These are phyloP conservation scores for Uloborus diversus DNA, from an alignment of 1,140 invertebrate genomes.

Conservation along the genomic window DNA sequence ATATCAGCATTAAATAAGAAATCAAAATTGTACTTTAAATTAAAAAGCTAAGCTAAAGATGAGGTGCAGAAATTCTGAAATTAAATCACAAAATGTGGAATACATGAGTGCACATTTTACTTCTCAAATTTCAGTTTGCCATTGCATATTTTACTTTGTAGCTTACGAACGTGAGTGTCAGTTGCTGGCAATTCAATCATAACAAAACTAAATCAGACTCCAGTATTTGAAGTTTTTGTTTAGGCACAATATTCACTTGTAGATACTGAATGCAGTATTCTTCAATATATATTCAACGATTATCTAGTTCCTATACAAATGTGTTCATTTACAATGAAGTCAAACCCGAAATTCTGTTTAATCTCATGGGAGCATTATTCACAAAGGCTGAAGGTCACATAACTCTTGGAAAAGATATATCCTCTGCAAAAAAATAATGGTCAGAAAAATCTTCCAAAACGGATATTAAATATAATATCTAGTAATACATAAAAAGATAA, in stretches of 20 bases:
- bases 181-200: conserved; percentile 15
- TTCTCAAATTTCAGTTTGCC: background rate
- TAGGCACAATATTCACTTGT: conserved; percentile 45
- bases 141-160: conserved; percentile 1
- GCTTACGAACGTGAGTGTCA: conserved; percentile 7
- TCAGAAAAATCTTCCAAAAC: too few relatives aligned
- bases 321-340: conserved; percentile 47
- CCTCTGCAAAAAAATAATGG: background rate
- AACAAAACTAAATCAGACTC: conserved; percentile 38
- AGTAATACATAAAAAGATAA: too few relatives aligned
- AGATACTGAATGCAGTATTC: conserved; percentile 14
- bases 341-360: conserved; percentile 16
- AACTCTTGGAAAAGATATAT: background rate
- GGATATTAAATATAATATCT: too few relatives aligned
- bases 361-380: conserved; percentile 34
- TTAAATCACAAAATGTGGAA: conserved; percentile 29
- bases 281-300: conserved; percentile 21
- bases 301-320: conserved; percentile 34
- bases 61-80: conserved; percentile 21
- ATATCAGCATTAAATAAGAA: conserved; percentile 18
- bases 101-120: background rate
- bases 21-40: conserved; percentile 29
- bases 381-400: conserved; percentile 15
- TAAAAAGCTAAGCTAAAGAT: conserved; percentile 8
- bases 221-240: conserved; percentile 37